Evolutionary conservation across 2,113 vertebrate genomes (phyloP), one percentile per base, ranked within the genome.

Genomic region (Odontophorus gujanensis): DNA sequence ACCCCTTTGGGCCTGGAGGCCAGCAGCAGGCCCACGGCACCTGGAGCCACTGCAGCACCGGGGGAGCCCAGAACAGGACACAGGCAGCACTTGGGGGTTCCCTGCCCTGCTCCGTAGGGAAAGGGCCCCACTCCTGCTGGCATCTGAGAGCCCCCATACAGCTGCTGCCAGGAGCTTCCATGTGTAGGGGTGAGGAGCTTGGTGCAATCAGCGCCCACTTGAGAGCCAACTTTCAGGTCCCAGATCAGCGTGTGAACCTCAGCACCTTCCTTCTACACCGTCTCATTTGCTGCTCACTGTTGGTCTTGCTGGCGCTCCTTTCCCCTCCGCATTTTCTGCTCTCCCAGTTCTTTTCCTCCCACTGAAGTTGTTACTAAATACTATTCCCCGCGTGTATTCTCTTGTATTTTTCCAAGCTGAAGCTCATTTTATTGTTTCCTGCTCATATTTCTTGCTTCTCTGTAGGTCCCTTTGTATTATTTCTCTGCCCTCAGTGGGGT

Each of bases 401-500:
- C 68, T 65, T 85, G 11, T 83, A 81, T 95, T 95, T 93, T 93
- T 96, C 68, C 85, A 94, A 83, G 89, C 79, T 72, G 89, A 92
- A 83, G 71, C 68, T 91, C 72, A 75, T 88, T 96, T 96, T 96
- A 90, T 91, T 92, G 58, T 81, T 96, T 95, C 91, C 90, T 92
- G 89, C 43, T 90, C 36, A 0, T 71, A 91, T 91, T 96, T 91
- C 91, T 88, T 81, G 66, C 87, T 92, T 90, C 87, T 90, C 85
- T 85, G 87, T 75, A 95, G 79, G 68, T 88, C 87, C 36, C 36
- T 91, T 85, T 91, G 57, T 95, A 78, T 83, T 91, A 78, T 53
- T 91, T 85, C 63, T 77, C 47, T 81, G 20, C 57, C 62, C 65
- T 78, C 94, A 48, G 24, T 19, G 43, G 68, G 57, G 18, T 51